Evolutionary conservation across 2,888 invertebrate species (phyloP).

Genomic region (Nycteola revayana): DNA sequence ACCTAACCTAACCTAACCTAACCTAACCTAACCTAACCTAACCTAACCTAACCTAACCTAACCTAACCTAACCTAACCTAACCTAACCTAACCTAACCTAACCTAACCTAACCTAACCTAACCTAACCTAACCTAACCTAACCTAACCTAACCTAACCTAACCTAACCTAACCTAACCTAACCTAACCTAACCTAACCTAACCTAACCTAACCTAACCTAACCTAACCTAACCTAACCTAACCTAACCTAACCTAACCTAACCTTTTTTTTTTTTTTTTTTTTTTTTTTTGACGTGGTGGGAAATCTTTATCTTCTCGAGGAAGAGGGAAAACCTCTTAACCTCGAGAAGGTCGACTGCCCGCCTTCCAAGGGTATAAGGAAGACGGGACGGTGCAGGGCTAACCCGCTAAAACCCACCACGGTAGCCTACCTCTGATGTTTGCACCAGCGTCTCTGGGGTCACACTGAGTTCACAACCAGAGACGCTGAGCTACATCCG

Average conservation of each 20-base stretch:
- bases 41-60: not conserved
- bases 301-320: too few relatives aligned
- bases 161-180: not conserved
- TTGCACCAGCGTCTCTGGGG: too few relatives aligned
- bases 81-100: not conserved
- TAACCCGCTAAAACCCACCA: too few relatives aligned
- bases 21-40: not conserved
- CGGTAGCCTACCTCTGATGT: too few relatives aligned
- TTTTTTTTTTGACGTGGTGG: too few relatives aligned
- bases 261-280: too few relatives aligned
- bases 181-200: constrained; percentile 4
- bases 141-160: not conserved
- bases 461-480: too few relatives aligned
- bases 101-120: not conserved
- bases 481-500: too few relatives aligned
- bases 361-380: too few relatives aligned
- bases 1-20: not conserved
- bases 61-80: not conserved
- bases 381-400: too few relatives aligned
- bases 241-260: constrained; percentile 7
- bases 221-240: constrained; percentile 4
- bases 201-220: constrained; percentile 5
- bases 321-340: too few relatives aligned
- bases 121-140: not conserved
- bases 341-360: too few relatives aligned